Evolutionary conservation across 2,797 vertebrate species (phyloP), one percentile per base, ranked within the genome.

Genomic region (Molossus molossus): DNA sequence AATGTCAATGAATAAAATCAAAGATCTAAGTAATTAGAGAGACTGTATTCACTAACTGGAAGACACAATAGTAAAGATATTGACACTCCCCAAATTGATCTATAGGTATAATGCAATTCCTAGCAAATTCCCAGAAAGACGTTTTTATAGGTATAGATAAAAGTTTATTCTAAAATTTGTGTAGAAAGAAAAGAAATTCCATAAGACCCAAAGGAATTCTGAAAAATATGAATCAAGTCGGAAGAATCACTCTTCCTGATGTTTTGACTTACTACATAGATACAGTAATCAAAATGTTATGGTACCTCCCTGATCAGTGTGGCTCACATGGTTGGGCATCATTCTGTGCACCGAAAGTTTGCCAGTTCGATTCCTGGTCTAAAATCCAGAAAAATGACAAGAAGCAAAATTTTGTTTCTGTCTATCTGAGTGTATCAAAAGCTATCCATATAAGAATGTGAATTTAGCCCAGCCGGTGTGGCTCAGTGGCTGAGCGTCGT

Each of bases 101-200:
- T 62, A 58, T 3, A 85, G 27, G 23, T 62, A 1, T 83, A 79
- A 84, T 64, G 10, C n/a, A 88, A 92, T 85, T 88, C 58, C 75
- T 79, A 88, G 21, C 18, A 91, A 95, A 77, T 62, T 23, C 27
- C 17, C 37, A 82, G 45, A 76, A 79, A 88, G 9, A 13, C 48
- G 40, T 62, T 89, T 90, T 93, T 58, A 33, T 18, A 85, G 73
- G 72, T 40, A 82, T 27, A 86, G 37, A 92, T 37, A 81, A 94
- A 75, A 94, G 45, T 14, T 75, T 85, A 94, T 70, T 94, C 69
- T 77, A 58, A 91, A 87, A 64, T 25, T 55, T 87, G 69, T 27
- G 65, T 80, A n/a, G 73, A 80, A 92, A 67, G 5, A 50, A 79
- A 79, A 62, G 62, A 88, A 27, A 29, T 67, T 25, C 29, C 33